Base-by-base conservation (phyloP, 1,140 invertebrate species). In the Pectinophora gossypiella region DNA sequence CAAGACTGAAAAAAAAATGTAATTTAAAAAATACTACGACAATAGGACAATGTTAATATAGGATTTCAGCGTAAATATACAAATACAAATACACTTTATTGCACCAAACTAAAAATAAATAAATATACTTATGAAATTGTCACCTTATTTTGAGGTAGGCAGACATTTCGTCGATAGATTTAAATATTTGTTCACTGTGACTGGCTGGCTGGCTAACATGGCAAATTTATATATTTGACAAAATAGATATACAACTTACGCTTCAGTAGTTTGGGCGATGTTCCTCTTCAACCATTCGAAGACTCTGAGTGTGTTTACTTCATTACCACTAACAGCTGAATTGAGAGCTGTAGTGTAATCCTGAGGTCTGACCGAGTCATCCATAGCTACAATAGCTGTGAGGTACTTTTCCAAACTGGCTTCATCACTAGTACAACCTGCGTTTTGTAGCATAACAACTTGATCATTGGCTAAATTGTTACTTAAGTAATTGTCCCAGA, bases 371-470 rank as follows among this genome's bases (percentile, higher is more conserved):
- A 90, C 87, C 9, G 76, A 71, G 13, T 83, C 64, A 47, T 68
- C 40, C 3, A 61, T 57, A 57, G 51, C 63, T 3, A 72, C 65
- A 56, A 86, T 73, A 21, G 63, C 78, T 54, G 69, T 61, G 19
- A 73, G 63, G 62, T 64, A 90, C 51, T 16, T 72, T 35, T 80
- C 72, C 32, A 89, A 77, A 49, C 66, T 69, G 2, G 35, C 48
- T 12, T 75, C 57, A 51, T 90, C 70, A 16, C 75, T 80, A 0
- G 91, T 89, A 51, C 92, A 93, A 6, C 91, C 90, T 9, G 92
- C 85, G 0, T 88, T 85, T 51, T 67, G 77, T n/a, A 92, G 70
- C 72, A 93, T 89, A 2, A 90, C 84, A 0, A 89, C 60, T 68
- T 90, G 86, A 58, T 92, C 91, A 23, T 82, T 85, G 1, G 89